These are phyloP conservation scores for Dendronephthya gigantea DNA, from an alignment of 64 coral and sea anemone genomes.

Conservation along the genomic window DNA sequence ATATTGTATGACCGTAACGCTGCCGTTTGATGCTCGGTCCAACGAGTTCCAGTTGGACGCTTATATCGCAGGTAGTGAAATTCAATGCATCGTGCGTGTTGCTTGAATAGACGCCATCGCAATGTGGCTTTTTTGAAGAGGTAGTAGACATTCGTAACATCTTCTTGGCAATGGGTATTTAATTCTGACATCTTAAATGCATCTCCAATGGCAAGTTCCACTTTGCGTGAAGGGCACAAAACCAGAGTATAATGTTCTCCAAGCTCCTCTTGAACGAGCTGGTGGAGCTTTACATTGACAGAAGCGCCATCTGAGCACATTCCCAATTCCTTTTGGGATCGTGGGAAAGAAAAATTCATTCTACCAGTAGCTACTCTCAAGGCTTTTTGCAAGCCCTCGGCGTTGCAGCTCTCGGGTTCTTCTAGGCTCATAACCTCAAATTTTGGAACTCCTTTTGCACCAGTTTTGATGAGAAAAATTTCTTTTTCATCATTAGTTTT, in stretches of 20 bases:
- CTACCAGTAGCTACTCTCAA: not conserved
- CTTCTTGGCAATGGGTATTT: not conserved
- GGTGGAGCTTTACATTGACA: not conserved
- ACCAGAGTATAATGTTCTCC: not conserved
- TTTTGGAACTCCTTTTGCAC: too few relatives aligned
- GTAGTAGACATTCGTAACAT: not conserved
- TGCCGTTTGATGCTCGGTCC: not conserved
- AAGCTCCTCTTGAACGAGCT: not conserved
- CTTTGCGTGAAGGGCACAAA: not conserved
- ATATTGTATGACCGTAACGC: not conserved
- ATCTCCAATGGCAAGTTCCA: not conserved
- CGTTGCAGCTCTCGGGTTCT: too few relatives aligned
- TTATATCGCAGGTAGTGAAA: not conserved
- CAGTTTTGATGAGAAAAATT: not conserved
- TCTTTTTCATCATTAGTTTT: not conserved
- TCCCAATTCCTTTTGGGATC: not conserved
- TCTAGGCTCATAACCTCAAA: too few relatives aligned
- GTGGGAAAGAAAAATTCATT: not conserved
- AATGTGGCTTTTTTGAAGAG: not conserved
- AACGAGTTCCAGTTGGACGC: not conserved
- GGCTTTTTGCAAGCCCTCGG: not conserved
- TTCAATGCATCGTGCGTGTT: not conserved
- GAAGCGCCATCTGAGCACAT: not conserved
- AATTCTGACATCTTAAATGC: not conserved
- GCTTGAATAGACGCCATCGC: not conserved